Evolutionary conservation across 92 coral and sea anemone species (phyloP).

Genomic region (Heteractis magnifica): DNA sequence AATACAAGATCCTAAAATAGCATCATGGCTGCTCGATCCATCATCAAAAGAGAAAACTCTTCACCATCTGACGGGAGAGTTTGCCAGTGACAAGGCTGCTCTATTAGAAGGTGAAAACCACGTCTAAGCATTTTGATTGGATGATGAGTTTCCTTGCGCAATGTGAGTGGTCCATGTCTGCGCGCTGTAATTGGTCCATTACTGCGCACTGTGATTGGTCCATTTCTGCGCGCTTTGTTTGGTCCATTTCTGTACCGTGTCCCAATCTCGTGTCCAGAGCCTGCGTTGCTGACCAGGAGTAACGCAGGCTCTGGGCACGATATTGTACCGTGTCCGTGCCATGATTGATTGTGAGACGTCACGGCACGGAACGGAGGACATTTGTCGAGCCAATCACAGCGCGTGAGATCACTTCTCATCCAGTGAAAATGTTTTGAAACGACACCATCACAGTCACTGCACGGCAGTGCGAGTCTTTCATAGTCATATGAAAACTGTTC

Average conservation of each 20-base stretch:
- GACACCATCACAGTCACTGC: no score
- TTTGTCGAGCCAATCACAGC: no score
- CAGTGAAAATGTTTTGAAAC: no score
- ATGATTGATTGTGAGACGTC: background rate
- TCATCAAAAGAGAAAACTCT: conserved; percentile 81
- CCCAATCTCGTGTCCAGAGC: no score
- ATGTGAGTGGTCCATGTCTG: background rate
- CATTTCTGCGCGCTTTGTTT: background rate
- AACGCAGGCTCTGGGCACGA: no score
- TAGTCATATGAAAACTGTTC: no score
- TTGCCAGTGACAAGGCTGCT: conserved; percentile 59
- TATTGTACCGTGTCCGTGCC: background rate
- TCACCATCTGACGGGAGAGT: conserved; percentile 77
- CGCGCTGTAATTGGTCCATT: background rate
- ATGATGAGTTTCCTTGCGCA: background rate
- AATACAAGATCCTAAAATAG: conserved; percentile 87
- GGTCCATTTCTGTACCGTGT: background rate
- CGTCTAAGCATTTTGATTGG: background rate
- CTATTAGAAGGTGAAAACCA: conserved; percentile 69
- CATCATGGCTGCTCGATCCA: conserved; percentile 94
- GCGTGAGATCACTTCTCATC: no score
- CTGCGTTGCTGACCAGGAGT: no score
- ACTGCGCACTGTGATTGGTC: no score
- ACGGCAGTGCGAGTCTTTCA: no score
- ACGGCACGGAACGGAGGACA: no score